Percentiles rank a stretch among this genome's conserved stretches.
These are phyloP conservation scores for Cephus nigrinus DNA, from an alignment of 2,888 invertebrate genomes.

Conservation along the genomic window DNA sequence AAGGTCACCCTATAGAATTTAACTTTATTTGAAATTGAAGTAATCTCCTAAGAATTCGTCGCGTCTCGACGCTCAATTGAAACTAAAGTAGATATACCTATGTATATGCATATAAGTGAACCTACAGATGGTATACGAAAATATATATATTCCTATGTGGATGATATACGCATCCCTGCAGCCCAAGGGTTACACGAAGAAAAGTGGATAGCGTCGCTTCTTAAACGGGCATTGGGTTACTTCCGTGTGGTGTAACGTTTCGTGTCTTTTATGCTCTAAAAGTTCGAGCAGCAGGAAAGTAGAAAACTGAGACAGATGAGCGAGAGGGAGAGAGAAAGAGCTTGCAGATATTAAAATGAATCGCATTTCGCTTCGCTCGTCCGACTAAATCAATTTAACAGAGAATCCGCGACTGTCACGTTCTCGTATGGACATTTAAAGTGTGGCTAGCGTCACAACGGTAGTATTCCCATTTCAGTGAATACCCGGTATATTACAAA, in stretches of 20 bases:
- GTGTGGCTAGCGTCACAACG: too few relatives aligned
- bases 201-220: neutral
- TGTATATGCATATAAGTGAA: neutral
- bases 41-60: neutral
- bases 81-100: neutral
- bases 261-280: constrained; percentile 21
- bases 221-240: constrained; percentile 19
- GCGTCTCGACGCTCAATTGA: neutral
- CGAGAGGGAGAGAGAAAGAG: neutral
- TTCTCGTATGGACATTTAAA: neutral
- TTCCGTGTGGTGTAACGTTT: constrained; percentile 19
- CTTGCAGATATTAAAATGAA: neutral
- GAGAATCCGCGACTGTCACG: neutral
- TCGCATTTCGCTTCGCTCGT: neutral
- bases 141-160: neutral
- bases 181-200: neutral
- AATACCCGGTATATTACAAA: too few relatives aligned
- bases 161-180: neutral
- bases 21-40: neutral
- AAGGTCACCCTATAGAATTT: neutral
- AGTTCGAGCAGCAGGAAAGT: constrained; percentile 8
- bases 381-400: neutral
- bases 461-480: too few relatives aligned
- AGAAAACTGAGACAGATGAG: neutral
- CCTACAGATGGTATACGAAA: neutral